A percentile compares a stretch with the other conserved stretches of the same genome.
These are phyloP conservation scores for Lordiphosa mommai DNA, from an alignment of 1,140 invertebrate genomes.

Conservation along the genomic window DNA sequence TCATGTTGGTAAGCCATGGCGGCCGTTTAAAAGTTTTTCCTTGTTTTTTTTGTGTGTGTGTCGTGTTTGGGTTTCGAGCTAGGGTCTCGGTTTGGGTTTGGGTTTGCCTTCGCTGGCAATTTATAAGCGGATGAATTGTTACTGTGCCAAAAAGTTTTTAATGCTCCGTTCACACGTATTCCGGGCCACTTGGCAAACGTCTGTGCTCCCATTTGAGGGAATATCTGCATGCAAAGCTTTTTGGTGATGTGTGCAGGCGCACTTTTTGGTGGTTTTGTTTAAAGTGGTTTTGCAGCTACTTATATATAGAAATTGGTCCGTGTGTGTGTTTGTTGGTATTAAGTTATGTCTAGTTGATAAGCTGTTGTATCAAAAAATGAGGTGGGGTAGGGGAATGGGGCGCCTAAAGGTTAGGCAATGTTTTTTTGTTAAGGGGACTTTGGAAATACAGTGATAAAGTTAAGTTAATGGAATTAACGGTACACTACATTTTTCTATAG, in stretches of 20 bases:
- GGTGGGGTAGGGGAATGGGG: no score
- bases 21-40: constrained; percentile 49
- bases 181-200: constrained; percentile 26
- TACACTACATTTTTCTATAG: no score
- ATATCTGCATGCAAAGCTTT: constrained; percentile 4
- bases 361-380: not conserved
- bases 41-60: constrained; percentile 36
- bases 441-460: no score
- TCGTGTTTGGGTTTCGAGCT: constrained; percentile 27
- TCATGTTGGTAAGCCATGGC: constrained; percentile 65
- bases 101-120: constrained; percentile 47
- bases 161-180: constrained; percentile 62
- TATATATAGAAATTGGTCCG: no score
- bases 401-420: no score
- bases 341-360: not conserved
- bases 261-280: not conserved
- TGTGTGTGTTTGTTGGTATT: not conserved
- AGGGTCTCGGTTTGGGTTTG: constrained; percentile 31
- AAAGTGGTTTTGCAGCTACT: not conserved
- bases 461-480: no score
- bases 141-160: constrained; percentile 63
- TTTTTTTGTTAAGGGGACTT: no score
- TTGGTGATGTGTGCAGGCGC: no score
- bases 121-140: constrained; percentile 68
- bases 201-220: not conserved